Conservation (phyloP, 2,888 invertebrate species). For the Tuta absoluta region DNA sequence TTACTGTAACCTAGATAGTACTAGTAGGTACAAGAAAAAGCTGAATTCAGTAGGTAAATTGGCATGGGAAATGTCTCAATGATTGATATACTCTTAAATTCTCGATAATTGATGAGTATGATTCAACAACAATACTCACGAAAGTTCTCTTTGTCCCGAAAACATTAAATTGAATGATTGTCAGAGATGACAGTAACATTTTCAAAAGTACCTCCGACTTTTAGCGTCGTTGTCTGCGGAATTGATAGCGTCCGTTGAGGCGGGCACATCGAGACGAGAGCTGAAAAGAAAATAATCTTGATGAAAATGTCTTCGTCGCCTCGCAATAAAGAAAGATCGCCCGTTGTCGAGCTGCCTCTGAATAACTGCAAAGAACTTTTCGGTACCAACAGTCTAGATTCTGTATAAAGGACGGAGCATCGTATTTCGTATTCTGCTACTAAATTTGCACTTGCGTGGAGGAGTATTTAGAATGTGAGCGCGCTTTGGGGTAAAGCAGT, state of each 20-base stretch:
- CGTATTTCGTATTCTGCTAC: background rate
- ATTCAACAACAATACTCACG: background rate
- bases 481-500: conserved; percentile 6
- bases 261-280: conserved; percentile 54
- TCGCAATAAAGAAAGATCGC: conserved; percentile 60
- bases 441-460: background rate
- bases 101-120: background rate
- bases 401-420: background rate
- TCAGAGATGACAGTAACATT: conserved; percentile 16
- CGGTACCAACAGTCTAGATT: conserved; percentile 11
- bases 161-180: conserved; percentile 10
- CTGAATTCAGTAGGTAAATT: background rate
- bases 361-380: conserved; percentile 44
- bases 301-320: conserved; percentile 57
- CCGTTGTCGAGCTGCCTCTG: conserved; percentile 38
- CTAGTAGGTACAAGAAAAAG: background rate
- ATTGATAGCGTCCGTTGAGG: conserved; percentile 60
- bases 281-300: conserved; percentile 72
- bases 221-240: conserved; percentile 39
- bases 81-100: background rate
- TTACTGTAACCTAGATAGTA: background rate
- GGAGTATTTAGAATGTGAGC: background rate
- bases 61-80: background rate
- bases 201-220: conserved; percentile 20
- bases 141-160: background rate